Evolutionary conservation across 2,888 invertebrate species (phyloP).

Genomic region (Rambutsinella grinnellia): DNA sequence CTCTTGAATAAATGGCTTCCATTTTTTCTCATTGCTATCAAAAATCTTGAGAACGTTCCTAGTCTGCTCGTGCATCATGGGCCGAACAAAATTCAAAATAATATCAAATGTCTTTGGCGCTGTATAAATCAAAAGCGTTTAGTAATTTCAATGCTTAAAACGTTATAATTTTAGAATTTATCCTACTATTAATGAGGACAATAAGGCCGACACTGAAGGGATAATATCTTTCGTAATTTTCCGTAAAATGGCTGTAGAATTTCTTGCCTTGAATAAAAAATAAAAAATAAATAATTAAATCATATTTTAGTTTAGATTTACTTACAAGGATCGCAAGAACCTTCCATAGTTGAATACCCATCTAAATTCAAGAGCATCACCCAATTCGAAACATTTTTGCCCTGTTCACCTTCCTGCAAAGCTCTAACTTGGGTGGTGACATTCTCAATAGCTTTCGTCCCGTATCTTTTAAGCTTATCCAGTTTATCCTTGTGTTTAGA

Average conservation of each 20-base stretch:
- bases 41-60: too few species aligned
- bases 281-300: too few species aligned
- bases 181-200: conserved; percentile 35
- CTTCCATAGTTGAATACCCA: conserved; percentile 10
- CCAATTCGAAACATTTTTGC: conserved; percentile 38
- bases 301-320: too few species aligned
- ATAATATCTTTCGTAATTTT: conserved; percentile 32
- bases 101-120: too few species aligned
- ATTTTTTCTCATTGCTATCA: too few species aligned
- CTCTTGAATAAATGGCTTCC: too few species aligned
- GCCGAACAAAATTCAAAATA: too few species aligned
- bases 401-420: not conserved
- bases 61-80: too few species aligned
- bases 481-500: conserved; percentile 23
- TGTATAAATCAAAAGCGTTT: too few species aligned
- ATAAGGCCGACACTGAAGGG: conserved; percentile 32
- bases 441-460: conserved; percentile 18
- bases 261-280: conserved; percentile 15
- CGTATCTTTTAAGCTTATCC: conserved; percentile 15
- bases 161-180: too few species aligned
- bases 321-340: not conserved
- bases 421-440: conserved; percentile 26
- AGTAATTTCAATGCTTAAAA: too few species aligned
- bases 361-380: conserved; percentile 37
- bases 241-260: conserved; percentile 27